phyloP scores from a whole-genome alignment of 2,888 invertebrate genomes.

The Drosophila demipolita region DNA sequence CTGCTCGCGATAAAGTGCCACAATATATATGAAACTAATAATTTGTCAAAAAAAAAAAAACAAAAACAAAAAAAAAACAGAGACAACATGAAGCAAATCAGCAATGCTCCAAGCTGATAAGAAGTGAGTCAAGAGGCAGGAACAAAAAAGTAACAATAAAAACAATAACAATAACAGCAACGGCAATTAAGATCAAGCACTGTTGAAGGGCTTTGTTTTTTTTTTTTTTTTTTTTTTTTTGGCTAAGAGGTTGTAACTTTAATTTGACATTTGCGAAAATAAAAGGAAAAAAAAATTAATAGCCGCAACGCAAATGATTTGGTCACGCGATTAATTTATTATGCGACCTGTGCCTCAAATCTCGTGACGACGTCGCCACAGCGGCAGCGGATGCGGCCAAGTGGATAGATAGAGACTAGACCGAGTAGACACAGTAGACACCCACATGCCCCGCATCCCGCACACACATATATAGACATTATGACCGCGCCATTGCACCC shows the following conservation, averaged over 20 bases:
- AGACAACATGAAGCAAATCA: conserved; percentile 41
- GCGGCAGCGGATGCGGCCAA: conserved; percentile 58
- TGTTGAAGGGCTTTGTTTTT: conserved; percentile 11
- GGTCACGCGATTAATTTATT: conserved; percentile 81
- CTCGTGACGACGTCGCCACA: conserved; percentile 64
- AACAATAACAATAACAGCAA: not conserved
- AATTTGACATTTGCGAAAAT: conserved; percentile 56
- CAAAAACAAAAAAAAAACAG: conserved; percentile 28
- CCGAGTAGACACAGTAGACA: conserved; percentile 23
- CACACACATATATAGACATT: conserved; percentile 10
- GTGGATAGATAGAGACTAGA: conserved; percentile 57
- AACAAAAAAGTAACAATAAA: not conserved
- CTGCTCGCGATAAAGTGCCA: conserved; percentile 60
- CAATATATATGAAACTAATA: conserved; percentile 67
- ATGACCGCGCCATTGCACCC: conserved; percentile 6
- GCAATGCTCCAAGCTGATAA: conserved; percentile 47
- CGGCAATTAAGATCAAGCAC: conserved; percentile 37
- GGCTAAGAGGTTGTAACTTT: conserved; percentile 12
- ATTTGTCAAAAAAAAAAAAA: conserved; percentile 58
- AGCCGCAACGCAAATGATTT: conserved; percentile 76
- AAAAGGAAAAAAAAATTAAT: conserved; percentile 42
- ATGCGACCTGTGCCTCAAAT: conserved; percentile 73
- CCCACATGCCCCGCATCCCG: conserved; percentile 20
- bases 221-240: not conserved
- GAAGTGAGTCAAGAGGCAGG: conserved; percentile 10